These are phyloP conservation scores for Coboldia fuscipes DNA, from an alignment of 1,140 invertebrate genomes.

Conservation along the genomic window DNA sequence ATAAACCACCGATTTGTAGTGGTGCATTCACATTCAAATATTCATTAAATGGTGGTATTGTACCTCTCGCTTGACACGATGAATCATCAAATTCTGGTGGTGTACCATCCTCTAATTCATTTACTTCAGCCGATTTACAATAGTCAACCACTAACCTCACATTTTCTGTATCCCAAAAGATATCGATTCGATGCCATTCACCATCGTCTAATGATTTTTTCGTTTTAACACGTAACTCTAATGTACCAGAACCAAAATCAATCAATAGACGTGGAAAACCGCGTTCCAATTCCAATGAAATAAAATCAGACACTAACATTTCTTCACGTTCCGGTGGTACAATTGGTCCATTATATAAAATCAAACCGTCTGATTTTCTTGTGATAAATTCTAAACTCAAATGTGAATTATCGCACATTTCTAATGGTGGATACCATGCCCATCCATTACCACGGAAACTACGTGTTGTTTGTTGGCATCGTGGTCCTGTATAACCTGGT, in stretches of 20 bases:
- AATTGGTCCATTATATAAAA: conserved; percentile 93
- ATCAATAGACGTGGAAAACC: conserved; percentile 78
- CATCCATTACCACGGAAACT: conserved; percentile 82
- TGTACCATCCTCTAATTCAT: conserved; percentile 70
- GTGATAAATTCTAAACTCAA: conserved; percentile 91
- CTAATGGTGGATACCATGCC: conserved; percentile 88
- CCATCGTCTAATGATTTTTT: conserved; percentile 75
- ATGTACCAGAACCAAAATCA: conserved; percentile 86
- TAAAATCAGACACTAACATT: conserved; percentile 77
- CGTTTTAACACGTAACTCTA: conserved; percentile 74
- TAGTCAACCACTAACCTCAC: conserved; percentile 81
- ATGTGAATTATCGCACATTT: conserved; percentile 90
- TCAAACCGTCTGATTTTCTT: conserved; percentile 67
- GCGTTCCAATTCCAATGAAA: conserved; percentile 76
- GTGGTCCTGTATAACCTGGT: conserved; percentile 73
- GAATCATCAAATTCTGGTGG: conserved; percentile 68
- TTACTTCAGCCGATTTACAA: conserved; percentile 68
- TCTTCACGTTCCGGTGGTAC: conserved; percentile 76
- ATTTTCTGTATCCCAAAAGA: conserved; percentile 86
- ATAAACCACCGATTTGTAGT: conserved; percentile 78
- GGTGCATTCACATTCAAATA: conserved; percentile 92
- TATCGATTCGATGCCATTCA: conserved; percentile 87
- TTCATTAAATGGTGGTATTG: conserved; percentile 85
- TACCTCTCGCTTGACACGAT: conserved; percentile 69
- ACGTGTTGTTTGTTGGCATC: conserved; percentile 87